Evolutionary conservation across 2,888 invertebrate species (phyloP).

Genomic region (Calameuta pallipes): DNA sequence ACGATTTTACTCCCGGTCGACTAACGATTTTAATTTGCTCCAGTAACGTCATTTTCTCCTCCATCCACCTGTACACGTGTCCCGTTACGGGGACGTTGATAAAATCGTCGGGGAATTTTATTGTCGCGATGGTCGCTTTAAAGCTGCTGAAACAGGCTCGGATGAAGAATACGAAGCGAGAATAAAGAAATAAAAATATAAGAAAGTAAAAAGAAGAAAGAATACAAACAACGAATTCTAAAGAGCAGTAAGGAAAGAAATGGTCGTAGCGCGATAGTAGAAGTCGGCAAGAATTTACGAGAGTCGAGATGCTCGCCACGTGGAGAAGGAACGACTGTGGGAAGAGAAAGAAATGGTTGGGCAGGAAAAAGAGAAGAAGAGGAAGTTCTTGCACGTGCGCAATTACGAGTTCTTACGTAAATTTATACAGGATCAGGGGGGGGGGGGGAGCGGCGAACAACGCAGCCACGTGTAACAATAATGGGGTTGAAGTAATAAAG

Average conservation of each 20-base stretch:
- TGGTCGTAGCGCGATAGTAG: neutral
- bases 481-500: neutral
- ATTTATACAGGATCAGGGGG: neutral
- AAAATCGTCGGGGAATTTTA: neutral
- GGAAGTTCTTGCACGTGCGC: neutral
- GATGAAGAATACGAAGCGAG: neutral
- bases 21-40: neutral
- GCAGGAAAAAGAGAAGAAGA: neutral
- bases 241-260: neutral
- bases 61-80: neutral
- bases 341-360: neutral
- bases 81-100: neutral
- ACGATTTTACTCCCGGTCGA: neutral
- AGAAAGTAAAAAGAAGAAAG: neutral
- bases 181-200: too few relatives aligned
- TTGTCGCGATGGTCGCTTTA: neutral
- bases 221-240: neutral
- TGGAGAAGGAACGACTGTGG: neutral
- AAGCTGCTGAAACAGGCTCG: neutral
- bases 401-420: neutral
- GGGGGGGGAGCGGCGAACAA: neutral
- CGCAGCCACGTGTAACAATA: neutral
- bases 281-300: neutral
- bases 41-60: neutral
- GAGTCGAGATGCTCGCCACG: neutral